Conservation (phyloP, 2,888 invertebrate species). For the Agonopterix alstromeriana region DNA sequence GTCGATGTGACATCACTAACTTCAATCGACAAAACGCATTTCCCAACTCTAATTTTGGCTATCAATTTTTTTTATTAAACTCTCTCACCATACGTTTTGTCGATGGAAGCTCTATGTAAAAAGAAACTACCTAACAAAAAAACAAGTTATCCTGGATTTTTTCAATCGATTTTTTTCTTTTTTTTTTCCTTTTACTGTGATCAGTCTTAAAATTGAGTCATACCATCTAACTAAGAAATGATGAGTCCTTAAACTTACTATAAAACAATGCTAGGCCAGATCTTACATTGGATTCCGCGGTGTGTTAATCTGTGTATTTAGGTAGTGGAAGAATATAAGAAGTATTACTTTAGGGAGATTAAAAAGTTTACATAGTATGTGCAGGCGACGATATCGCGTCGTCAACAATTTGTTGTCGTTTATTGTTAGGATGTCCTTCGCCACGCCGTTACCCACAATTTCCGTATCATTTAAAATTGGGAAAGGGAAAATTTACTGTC, state of each 20-base stretch:
- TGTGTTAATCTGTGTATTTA: conserved; percentile 18
- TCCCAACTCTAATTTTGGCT: conserved; percentile 46
- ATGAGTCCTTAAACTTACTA: conserved; percentile 60
- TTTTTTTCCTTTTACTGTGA: conserved; percentile 56
- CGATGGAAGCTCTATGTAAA: conserved; percentile 35
- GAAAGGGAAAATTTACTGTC: conserved; percentile 45
- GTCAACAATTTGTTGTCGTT: not conserved
- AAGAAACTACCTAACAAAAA: conserved; percentile 36
- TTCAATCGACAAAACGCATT: conserved; percentile 33
- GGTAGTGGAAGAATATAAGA: conserved; percentile 34
- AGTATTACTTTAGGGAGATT: conserved; percentile 30
- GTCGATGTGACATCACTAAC: conserved; percentile 31
- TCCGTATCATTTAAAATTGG: conserved; percentile 24
- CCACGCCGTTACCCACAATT: conserved; percentile 26
- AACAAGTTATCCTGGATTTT: conserved; percentile 47
- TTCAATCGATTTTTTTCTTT: conserved; percentile 9
- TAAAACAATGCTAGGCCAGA: conserved; percentile 67
- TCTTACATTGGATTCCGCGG: conserved; percentile 43
- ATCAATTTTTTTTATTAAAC: conserved; percentile 39
- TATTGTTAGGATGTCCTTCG: not conserved
- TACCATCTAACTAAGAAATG: conserved; percentile 73
- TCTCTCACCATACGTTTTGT: conserved; percentile 33
- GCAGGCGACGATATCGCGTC: conserved; percentile 36
- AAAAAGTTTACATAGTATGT: conserved; percentile 26
- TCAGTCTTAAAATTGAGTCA: conserved; percentile 78